Evolutionary conservation across 2,888 invertebrate species (phyloP), one percentile per base, ranked within the genome.

Genomic region (Ecdyonurus torrentis): DNA sequence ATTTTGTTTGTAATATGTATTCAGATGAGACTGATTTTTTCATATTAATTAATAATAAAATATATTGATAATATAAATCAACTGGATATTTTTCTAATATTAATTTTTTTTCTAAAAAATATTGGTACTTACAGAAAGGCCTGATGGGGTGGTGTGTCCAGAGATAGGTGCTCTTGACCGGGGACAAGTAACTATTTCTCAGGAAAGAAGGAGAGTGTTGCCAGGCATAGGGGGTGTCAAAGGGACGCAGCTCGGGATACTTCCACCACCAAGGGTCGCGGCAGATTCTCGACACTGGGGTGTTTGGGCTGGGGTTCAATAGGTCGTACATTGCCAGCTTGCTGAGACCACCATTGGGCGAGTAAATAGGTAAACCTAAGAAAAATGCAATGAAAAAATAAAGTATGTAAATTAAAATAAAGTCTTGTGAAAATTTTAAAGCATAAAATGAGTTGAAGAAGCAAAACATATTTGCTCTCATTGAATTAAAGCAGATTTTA

Each of bases 221-320:
- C 66, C 67, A 68, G 67, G 79, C 79, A 72, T 78, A 79, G 67
- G 78, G 76, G 67, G 85, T 83, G 66, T 78, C 78, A 76, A 85
- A 80, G 68, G 91, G 91, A 75, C 83, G 83, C 76, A 87, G 82
- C 76, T 86, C 84, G 70, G 89, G 90, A 77, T 87, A 83, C 77
- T 84, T 84, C 83, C 86, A 86, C 91, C 91, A 91, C 87, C 90
- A 91, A 71, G 91, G 91, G 80, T 91, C 91, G 74, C 89, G 84
- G 69, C 86, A 85, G 76, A 90, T 85, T 69, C 88, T 83, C 70
- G 87, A 87, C 74, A 88, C 80, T 65, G 91, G 91, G 72, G 87
- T 79, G 71, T 79, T 81, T 63, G 87, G 85, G 71, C 85, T 86
- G 68, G 91, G 91, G 77, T 89, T 86, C 76, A 91, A 80, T 74